Evolutionary conservation across 1,140 invertebrate genomes (phyloP).

Genomic region (Wasmannia auropunctata): DNA sequence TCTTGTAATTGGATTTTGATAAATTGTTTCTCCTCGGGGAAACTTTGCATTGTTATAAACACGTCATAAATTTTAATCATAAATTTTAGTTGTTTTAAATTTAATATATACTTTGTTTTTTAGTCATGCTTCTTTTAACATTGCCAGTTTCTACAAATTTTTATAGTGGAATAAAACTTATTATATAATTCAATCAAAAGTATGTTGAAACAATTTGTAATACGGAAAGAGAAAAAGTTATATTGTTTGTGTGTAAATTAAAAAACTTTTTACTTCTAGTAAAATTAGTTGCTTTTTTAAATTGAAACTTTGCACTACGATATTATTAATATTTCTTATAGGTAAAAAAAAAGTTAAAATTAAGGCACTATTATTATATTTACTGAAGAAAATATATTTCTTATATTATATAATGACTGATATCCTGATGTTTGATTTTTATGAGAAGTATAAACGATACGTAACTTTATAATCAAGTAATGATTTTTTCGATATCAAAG

Average conservation of each 20-base stretch:
- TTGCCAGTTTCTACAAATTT: background rate
- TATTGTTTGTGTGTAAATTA: background rate
- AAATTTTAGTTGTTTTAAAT: background rate
- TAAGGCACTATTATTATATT: background rate
- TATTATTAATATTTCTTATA: background rate
- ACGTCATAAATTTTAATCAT: background rate
- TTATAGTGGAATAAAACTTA: background rate
- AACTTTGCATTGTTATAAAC: background rate
- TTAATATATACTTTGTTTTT: background rate
- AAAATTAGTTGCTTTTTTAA: background rate
- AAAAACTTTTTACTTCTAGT: background rate
- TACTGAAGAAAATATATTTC: background rate
- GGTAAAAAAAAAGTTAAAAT: background rate
- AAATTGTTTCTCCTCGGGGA: background rate
- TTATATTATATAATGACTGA: background rate
- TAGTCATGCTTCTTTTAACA: background rate
- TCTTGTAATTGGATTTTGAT: background rate
- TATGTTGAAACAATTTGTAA: background rate
- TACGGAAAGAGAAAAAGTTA: background rate
- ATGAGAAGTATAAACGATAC: background rate
- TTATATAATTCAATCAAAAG: background rate
- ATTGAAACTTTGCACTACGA: background rate
- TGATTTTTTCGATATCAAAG: constrained; percentile 4
- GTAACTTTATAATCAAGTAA: background rate
- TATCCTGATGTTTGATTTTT: background rate